A percentile compares a stretch with the other conserved stretches of the same genome.
Conservation (phyloP, 2,888 invertebrate species). For the Phengaris alcon region DNA sequence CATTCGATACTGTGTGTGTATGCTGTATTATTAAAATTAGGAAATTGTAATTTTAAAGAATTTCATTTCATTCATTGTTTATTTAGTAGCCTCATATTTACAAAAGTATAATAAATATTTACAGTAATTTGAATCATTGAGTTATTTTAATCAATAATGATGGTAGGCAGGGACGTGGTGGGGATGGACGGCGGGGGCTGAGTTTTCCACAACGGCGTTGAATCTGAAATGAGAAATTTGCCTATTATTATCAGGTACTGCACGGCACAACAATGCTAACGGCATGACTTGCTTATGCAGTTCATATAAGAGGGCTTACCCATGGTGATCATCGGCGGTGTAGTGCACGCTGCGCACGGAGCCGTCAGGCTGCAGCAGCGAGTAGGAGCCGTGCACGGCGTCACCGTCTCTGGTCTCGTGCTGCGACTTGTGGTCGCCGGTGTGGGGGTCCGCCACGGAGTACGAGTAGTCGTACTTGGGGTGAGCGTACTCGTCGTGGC, state of each 20-base stretch:
- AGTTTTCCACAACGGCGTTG: conserved; percentile 72
- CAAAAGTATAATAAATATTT: conserved; percentile 17
- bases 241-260: background rate
- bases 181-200: conserved; percentile 58
- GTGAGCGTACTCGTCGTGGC: conserved; percentile 48
- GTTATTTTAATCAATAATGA: conserved; percentile 29
- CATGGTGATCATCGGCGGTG: conserved; percentile 57
- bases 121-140: background rate
- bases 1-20: no score
- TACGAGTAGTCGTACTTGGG: conserved; percentile 60
- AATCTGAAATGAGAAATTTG: conserved; percentile 55
- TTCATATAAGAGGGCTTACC: conserved; percentile 48
- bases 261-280: background rate
- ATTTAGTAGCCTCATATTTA: conserved; percentile 22
- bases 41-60: background rate
- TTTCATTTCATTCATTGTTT: background rate
- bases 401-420: conserved; percentile 64
- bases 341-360: conserved; percentile 68
- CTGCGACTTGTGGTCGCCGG: conserved; percentile 71
- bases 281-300: background rate
- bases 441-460: conserved; percentile 68
- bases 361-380: conserved; percentile 66
- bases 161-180: conserved; percentile 56
- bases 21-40: no score
- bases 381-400: conserved; percentile 76